phyloP scores from a whole-genome alignment of 2,113 vertebrate genomes.

The Aythya baeri region DNA sequence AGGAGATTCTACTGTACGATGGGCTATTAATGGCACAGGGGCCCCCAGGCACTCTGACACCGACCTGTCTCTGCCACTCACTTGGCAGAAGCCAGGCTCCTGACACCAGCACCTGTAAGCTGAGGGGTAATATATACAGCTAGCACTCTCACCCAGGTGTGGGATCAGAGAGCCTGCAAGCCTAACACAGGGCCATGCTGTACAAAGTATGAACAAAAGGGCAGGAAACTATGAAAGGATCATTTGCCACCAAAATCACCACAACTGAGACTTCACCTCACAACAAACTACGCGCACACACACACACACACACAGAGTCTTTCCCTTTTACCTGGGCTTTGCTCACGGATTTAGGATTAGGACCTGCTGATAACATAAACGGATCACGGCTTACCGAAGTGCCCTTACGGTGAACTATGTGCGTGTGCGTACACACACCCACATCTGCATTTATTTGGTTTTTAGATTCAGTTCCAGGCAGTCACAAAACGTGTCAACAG shows the following conservation, averaged over 20 bases:
- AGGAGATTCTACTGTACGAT: constrained; percentile 8
- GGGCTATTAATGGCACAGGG: constrained; percentile 29
- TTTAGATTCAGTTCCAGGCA: background rate
- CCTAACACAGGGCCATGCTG: fast-evolving
- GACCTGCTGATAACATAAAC: constrained; percentile 60
- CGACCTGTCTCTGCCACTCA: constrained; percentile 52
- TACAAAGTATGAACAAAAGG: background rate
- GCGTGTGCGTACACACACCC: background rate
- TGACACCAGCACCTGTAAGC: background rate
- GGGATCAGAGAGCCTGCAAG: background rate
- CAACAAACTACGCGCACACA: background rate
- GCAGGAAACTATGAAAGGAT: fast-evolving
- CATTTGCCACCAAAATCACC: background rate
- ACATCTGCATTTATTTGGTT: background rate
- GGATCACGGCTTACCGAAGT: constrained; percentile 37
- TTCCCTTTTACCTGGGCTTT: constrained; percentile 37
- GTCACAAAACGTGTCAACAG: background rate
- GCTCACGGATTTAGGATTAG: constrained; percentile 47
- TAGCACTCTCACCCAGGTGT: background rate
- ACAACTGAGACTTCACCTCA: background rate
- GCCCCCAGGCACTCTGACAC: background rate
- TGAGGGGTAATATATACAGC: fast-evolving
- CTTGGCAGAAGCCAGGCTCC: background rate
- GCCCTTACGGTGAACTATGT: constrained; percentile 42
- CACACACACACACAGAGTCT: background rate